A percentile compares a stretch with the other conserved stretches of the same genome.
Conservation (phyloP, 2,113 vertebrate species). For the Noturus placidus region DNA sequence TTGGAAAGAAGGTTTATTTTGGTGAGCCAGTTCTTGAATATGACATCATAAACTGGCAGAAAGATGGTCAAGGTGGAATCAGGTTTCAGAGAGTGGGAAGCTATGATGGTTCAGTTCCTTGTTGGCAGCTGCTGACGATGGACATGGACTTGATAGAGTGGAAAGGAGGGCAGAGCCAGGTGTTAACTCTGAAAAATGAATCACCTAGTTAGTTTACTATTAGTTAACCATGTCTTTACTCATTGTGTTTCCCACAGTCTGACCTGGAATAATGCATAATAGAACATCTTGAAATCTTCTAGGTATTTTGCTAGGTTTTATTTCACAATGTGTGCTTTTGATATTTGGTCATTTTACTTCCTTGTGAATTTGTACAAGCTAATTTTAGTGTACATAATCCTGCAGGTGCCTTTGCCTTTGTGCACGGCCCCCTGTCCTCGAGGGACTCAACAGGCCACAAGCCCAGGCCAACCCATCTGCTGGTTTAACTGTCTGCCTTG, state of each 20-base stretch:
- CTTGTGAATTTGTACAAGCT: background rate
- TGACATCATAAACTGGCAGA: slow-evolving; percentile 78
- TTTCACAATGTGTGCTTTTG: background rate
- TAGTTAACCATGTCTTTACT: background rate
- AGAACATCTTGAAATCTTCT: background rate
- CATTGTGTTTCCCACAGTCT: background rate
- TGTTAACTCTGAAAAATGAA: slow-evolving; percentile 21
- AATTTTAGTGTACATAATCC: background rate
- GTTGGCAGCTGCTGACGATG: slow-evolving; percentile 61
- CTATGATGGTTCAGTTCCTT: slow-evolving; percentile 70
- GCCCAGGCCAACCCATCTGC: slow-evolving; percentile 63
- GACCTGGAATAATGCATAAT: background rate
- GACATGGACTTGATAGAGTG: slow-evolving; percentile 65
- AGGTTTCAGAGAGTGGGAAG: slow-evolving; percentile 69
- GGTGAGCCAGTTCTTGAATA: slow-evolving; percentile 75
- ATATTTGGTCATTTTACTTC: background rate
- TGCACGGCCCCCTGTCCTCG: slow-evolving; percentile 66
- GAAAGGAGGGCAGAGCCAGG: slow-evolving; percentile 64
- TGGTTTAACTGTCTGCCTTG: slow-evolving; percentile 75
- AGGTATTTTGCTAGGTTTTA: background rate
- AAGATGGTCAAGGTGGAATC: slow-evolving; percentile 58
- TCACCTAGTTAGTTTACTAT: background rate
- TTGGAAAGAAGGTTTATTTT: slow-evolving; percentile 71
- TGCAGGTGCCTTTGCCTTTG: slow-evolving; percentile 69
- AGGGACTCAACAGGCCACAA: slow-evolving; percentile 66